Conservation (phyloP, 2,888 invertebrate species). For the Hypercompe scribonia region DNA sequence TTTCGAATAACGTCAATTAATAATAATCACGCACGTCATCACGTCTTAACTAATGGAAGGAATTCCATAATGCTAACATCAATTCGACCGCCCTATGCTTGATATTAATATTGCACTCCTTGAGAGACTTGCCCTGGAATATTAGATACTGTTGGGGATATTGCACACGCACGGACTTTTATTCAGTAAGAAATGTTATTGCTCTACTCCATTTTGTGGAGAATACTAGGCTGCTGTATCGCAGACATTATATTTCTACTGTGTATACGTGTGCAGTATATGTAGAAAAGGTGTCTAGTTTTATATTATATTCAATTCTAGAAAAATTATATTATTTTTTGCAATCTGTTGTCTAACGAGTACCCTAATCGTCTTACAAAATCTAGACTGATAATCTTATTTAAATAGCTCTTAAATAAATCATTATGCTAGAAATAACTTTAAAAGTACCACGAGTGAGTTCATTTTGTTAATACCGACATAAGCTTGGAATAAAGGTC, state of each 20-base stretch:
- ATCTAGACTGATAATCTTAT: slow-evolving; percentile 5
- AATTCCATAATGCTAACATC: slow-evolving; percentile 54
- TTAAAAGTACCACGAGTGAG: neutral
- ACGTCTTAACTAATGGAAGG: slow-evolving; percentile 54
- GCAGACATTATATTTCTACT: neutral
- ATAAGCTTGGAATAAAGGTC: neutral
- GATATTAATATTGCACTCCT: slow-evolving; percentile 31
- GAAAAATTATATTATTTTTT: neutral
- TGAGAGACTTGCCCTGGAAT: slow-evolving; percentile 31
- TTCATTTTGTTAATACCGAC: neutral
- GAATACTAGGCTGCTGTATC: neutral
- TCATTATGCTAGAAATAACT: neutral
- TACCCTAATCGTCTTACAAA: neutral
- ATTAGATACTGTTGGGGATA: slow-evolving; percentile 21
- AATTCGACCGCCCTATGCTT: slow-evolving; percentile 40
- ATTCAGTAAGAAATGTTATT: neutral
- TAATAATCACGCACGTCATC: slow-evolving; percentile 58
- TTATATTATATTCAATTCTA: neutral
- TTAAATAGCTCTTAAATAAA: neutral
- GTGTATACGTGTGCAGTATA: neutral
- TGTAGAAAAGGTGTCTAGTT: neutral
- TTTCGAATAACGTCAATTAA: slow-evolving; percentile 55
- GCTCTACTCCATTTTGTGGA: neutral
- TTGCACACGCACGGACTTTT: neutral
- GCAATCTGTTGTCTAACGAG: slow-evolving; percentile 6